Evolutionary conservation across 2,888 invertebrate genomes (phyloP), one percentile per base, ranked within the genome.

Genomic region (Eremobia ochroleuca): DNA sequence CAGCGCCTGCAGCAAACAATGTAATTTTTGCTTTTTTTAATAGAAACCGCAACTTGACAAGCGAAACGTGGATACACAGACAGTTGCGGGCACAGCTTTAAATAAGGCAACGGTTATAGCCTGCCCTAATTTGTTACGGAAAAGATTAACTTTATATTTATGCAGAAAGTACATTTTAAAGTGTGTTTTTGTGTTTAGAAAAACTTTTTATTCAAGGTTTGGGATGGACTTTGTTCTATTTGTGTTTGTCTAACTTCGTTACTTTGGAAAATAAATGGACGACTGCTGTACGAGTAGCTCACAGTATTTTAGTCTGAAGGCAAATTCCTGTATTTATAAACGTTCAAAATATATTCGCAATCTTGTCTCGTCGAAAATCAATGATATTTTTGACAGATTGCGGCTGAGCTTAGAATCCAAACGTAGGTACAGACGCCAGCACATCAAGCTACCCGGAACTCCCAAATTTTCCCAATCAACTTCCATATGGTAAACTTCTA

Each of bases 1-100:
- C 78, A 87, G 83, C 80, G 90, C 90, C 87, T 88, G 87, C 87
- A 88, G 89, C 87, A 83, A 90, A 90, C 91, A 90, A 91, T 90
- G 90, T 91, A 90, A 91, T 92, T 92, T 92, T 91, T 90, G 88
- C 88, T 91, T 91, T 91, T 91, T 92, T 91, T 91, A 89, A 90
- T 90, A 92, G 86, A 88, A 92, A 87, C 91, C 88, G 64, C 89
- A 80, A 85, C 82, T 77, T 89, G 90, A 90, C 90, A 91, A 89
- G 89, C 87, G 84, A 85, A 91, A 90, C 81, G 87, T 79, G 85
- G 87, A 89, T 85, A 86, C 81, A 89, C 86, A 88, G 86, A 89
- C 87, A 89, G 81, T 88, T 79, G 89, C 43, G 79, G 79, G 59
- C 55, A 72, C 74, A 88, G 90, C 86, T 91, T 90, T 89, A 89